Base-by-base conservation (phyloP, 2,113 vertebrate genomes). In the Promerops cafer region DNA sequence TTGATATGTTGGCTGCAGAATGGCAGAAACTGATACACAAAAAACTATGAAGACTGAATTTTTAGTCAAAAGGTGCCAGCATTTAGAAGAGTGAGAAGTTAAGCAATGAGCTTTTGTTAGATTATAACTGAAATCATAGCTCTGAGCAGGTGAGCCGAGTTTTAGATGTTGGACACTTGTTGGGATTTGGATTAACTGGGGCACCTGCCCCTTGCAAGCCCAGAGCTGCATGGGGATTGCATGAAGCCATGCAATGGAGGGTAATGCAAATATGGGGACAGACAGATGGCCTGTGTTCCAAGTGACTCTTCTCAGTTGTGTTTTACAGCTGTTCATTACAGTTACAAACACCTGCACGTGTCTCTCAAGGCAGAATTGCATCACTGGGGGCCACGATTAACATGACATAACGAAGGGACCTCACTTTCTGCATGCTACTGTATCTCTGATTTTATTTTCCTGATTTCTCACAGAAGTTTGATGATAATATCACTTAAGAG, bases 401-500 rank as follows among this genome's bases (percentile, higher is more conserved):
- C 2, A 3, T 19, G 14, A 24, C 3, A 1, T 24, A 35, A 57
- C 6, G 6, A 65, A 69, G 31, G 22, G 6, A 39, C 9, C 37
- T 76, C 5, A 3, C 9, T 49, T 85, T 28, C 31, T 60, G 4
- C 33, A 7, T 16, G 35, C 11, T 14, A 1, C 7, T 68, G 0
- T 9, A n/a, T 1, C 4, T 79, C 40, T 79, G 39, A 19, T 19
- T 71, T 57, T 35, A 33, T 79, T 83, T 72, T 72, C 22, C 47
- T 50, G 23, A 31, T 18, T 82, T 90, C 16, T n/a, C 1, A 15
- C 26, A 5, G 53, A 44, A 44, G 6, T 63, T 50, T 40, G 12
- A 13, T 75, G 28, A 23, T 27, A 1, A 28, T 35, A 16, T 33
- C 5, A 33, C 1, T 79, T 8, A 37, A 77, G 4, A 72, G 13